Base-by-base conservation (phyloP, 2,113 vertebrate genomes). In the Elgaria multicarinata region DNA sequence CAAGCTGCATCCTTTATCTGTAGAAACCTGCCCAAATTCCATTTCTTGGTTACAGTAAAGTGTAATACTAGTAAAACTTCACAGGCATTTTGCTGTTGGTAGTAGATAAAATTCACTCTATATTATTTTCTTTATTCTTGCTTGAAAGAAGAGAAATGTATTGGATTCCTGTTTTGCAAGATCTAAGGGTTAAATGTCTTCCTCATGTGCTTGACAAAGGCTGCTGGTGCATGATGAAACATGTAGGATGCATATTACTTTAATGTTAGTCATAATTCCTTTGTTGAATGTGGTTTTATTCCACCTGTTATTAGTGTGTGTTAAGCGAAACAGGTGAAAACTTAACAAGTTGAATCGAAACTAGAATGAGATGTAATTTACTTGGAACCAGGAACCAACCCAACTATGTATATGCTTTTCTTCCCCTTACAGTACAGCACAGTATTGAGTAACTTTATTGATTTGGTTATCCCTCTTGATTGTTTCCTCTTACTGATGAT, bases 241-340 rank as follows among this genome's bases (percentile, higher is more conserved):
- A 93, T 96, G 97, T 89, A 95, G 93, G 94, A 93, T 93, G 94
- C 88, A 89, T 95, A 94, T 95, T 95, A 93, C 96, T 93, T 89
- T 69, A 85, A 89, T 95, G 88, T 95, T 90, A 95, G 84, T 96
- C 95, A 95, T 97, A 96, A 94, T 94, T 95, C 95, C 95, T 97
- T 97, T 96, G 92, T 92, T 95, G 96, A 95, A 90, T 97, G 97
- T 97, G 97, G 96, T 97, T 96, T 95, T 94, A 44, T 94, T 94
- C 95, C 97, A 97, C 97, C 97, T 97, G 97, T 96, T 97, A 97
- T 98, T 97, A 97, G 94, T 95, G 96, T 95, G 75, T 90, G 90
- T 86, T 95, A 96, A 97, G 97, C 95, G 95, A 97, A 97, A 97
- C 97, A 97, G 97, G 97, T 97, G 97, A 96, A 96, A 96, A 87